Evolutionary conservation across 2,797 vertebrate genomes (phyloP), one percentile per base, ranked within the genome.

Genomic region (Centropyge bicolor): DNA sequence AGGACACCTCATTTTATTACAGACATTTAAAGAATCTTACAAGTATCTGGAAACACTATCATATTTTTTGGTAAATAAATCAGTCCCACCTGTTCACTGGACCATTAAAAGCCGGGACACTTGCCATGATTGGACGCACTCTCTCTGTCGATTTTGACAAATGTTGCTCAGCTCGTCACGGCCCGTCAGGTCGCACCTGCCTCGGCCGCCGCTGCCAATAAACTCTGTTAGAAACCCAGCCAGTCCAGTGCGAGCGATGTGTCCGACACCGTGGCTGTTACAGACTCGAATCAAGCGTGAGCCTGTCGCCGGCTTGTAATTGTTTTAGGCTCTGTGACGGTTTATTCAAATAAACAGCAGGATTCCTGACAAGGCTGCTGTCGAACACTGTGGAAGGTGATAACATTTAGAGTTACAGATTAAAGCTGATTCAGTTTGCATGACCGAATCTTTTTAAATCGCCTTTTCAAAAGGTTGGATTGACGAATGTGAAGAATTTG

Each of bases 171-270:
- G 24, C 24, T 19, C 27, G 60, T 68, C 67, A 62, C 19, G 7
- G 27, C 68, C 59, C 63, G 55, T 64, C 56, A 43, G 65, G 27
- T 27, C 62, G 75, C 73, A 65, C 73, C 63, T 78, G 81, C 63
- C 24, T 60, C 35, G 8, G 45, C 8, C 51, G 67, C 69, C 35
- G 71, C 20, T 62, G 57, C 13, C 36, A 43, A 10, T 41, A 27
- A 70, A 65, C 56, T 57, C 19, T 17, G 52, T 45, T 43, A 3
- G 3, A 71, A 57, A 38, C 19, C 4, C 6, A 38, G 27, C 6
- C 63, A n/a, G 55, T 54, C 57, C 41, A 38, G 54, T 69, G 80
- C 5, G 66, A 73, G 22, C 16, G 2, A 57, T 76, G 45, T 17
- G 19, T 72, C 61, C 59, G 40, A 69, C 55, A 22, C 8, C 6